Evolutionary conservation across 2,797 vertebrate species (phyloP).

Genomic region (Antennarius maculatus): DNA sequence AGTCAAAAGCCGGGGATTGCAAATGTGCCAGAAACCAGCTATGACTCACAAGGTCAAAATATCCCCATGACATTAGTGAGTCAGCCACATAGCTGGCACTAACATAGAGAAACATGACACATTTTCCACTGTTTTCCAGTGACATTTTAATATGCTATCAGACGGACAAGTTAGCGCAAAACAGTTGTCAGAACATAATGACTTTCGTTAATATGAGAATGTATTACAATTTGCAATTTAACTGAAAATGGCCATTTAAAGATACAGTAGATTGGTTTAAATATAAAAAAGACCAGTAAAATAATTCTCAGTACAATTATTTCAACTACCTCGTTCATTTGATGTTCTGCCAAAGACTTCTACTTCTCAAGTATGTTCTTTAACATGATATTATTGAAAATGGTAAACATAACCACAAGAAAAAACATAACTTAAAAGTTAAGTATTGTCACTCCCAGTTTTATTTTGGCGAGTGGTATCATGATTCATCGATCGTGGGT

Average conservation of each 20-base stretch:
- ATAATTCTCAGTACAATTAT: too few relatives aligned
- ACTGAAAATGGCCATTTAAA: neutral
- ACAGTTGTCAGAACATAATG: constrained; percentile 12
- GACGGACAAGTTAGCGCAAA: neutral
- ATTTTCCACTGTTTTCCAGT: neutral
- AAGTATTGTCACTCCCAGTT: too few relatives aligned
- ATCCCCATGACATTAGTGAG: constrained; percentile 32
- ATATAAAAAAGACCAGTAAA: too few relatives aligned
- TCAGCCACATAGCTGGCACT: constrained; percentile 30
- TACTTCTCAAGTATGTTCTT: too few relatives aligned
- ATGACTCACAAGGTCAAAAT: constrained; percentile 56
- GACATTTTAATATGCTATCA: too few relatives aligned
- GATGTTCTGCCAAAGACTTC: too few relatives aligned
- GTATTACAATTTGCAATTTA: neutral
- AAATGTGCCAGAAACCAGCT: constrained; percentile 45
- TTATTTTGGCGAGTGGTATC: too few relatives aligned
- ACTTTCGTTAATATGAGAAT: neutral
- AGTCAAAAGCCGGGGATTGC: constrained; percentile 29
- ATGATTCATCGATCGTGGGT: too few relatives aligned
- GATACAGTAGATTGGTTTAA: too few relatives aligned
- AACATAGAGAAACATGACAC: constrained; percentile 14
- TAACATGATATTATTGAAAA: too few relatives aligned
- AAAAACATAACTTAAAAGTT: neutral
- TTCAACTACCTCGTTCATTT: too few relatives aligned
- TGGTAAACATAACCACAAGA: too few relatives aligned